Conservation (phyloP, 1,140 invertebrate species). For the Procambarus virginalis region DNA sequence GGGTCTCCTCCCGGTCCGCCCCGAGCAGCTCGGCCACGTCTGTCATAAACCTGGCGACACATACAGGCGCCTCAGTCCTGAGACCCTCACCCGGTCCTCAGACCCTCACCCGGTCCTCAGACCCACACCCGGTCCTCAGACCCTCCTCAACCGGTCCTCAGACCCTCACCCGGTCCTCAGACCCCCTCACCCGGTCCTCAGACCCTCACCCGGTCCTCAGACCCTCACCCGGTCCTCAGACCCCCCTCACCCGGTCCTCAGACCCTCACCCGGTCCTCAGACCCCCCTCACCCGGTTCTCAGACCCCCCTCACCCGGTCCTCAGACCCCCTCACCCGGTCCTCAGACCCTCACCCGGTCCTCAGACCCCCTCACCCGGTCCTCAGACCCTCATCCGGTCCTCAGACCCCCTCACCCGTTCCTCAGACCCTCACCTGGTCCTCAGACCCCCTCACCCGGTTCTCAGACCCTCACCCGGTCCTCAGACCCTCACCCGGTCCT, state of each 20-base stretch:
- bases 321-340: background rate
- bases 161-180: background rate
- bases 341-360: background rate
- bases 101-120: background rate
- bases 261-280: background rate
- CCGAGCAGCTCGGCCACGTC: constrained; percentile 84
- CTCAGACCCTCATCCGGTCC: too few species aligned
- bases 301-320: background rate
- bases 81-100: background rate
- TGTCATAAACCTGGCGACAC: constrained; percentile 82
- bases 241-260: too few species aligned
- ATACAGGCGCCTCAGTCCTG: background rate
- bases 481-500: too few species aligned
- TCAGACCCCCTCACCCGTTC: too few species aligned
- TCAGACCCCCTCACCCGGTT: background rate
- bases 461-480: background rate
- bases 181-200: background rate
- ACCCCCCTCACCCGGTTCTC: background rate
- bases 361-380: too few species aligned
- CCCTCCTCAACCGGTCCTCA: background rate
- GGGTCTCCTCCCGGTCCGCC: constrained; percentile 80
- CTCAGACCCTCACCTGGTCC: too few species aligned
- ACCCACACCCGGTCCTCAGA: background rate
- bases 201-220: background rate
- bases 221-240: background rate